Percentiles rank a stretch among this genome's conserved stretches.
These are phyloP conservation scores for Leucania comma DNA, from an alignment of 2,888 invertebrate species.

Conservation along the genomic window DNA sequence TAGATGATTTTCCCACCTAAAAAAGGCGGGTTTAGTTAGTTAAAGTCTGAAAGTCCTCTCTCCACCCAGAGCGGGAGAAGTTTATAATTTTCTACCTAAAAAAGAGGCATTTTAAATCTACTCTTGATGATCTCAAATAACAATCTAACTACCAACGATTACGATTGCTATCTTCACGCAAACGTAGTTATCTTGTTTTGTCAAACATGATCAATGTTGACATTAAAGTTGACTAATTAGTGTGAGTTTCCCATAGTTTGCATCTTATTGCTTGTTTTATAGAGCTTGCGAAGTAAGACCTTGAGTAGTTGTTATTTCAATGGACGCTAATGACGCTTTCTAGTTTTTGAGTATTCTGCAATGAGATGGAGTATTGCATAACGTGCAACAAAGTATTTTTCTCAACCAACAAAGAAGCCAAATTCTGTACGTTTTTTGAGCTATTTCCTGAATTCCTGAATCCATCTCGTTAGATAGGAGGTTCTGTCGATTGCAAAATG, in stretches of 20 bases:
- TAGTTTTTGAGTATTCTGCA: constrained; percentile 53
- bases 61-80: too few species aligned
- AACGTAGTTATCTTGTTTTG: constrained; percentile 28
- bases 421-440: neutral
- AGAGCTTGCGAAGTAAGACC: constrained; percentile 66
- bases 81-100: too few species aligned
- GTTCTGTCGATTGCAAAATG: constrained; percentile 12
- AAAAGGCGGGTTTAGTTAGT: too few species aligned
- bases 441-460: neutral
- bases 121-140: neutral
- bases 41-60: too few species aligned
- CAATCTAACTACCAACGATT: constrained; percentile 19
- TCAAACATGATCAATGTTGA: constrained; percentile 40
- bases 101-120: too few species aligned
- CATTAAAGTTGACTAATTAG: constrained; percentile 48
- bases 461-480: neutral
- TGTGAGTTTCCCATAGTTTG: constrained; percentile 67
- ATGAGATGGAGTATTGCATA: constrained; percentile 42
- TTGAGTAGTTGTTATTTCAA: constrained; percentile 64
- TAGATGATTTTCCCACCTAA: too few species aligned
- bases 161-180: constrained; percentile 47
- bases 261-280: constrained; percentile 63
- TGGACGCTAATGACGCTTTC: constrained; percentile 62
- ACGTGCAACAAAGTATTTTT: constrained; percentile 21
- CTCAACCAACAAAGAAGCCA: neutral